These are phyloP conservation scores for Bovichtus variegatus DNA, from an alignment of 2,797 vertebrate genomes.

Conservation along the genomic window DNA sequence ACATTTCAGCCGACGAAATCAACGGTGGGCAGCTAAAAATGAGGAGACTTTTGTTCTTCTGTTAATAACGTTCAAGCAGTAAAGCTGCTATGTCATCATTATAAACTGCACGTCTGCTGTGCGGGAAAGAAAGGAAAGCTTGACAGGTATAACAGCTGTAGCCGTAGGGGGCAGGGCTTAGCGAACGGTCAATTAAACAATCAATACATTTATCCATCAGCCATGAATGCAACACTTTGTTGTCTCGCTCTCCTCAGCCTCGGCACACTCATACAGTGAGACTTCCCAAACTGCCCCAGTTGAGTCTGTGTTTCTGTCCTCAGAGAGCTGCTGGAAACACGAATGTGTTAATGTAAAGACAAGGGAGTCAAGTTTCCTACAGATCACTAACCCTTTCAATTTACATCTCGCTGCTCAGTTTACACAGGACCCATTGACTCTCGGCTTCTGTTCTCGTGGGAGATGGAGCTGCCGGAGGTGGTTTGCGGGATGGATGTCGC, in stretches of 20 bases:
- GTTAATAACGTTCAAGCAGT: neutral
- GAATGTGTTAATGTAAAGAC: conserved; percentile 55
- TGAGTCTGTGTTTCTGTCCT: conserved; percentile 28
- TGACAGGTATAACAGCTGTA: neutral
- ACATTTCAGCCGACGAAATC: neutral
- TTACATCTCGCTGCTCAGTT: conserved; percentile 71
- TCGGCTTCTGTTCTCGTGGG: conserved; percentile 36
- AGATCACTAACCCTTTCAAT: conserved; percentile 77
- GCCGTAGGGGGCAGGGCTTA: neutral
- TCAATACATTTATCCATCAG: neutral
- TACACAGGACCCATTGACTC: conserved; percentile 50
- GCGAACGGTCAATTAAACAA: neutral
- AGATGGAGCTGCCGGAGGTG: conserved; percentile 18
- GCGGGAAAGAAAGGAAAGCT: neutral
- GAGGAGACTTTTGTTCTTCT: neutral
- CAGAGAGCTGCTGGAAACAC: conserved; percentile 47
- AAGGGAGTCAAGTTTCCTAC: conserved; percentile 69
- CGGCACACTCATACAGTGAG: conserved; percentile 9
- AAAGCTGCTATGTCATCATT: neutral
- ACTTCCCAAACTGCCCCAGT: conserved; percentile 18
- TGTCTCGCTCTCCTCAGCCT: neutral
- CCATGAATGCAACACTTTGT: neutral
- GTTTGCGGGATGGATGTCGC: conserved; percentile 14
- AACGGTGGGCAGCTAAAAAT: neutral
- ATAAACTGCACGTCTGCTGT: neutral